A percentile compares a stretch with the other conserved stretches of the same genome.
phyloP scores from a whole-genome alignment of 2,888 invertebrate species.

The Chrysodeixis includens region DNA sequence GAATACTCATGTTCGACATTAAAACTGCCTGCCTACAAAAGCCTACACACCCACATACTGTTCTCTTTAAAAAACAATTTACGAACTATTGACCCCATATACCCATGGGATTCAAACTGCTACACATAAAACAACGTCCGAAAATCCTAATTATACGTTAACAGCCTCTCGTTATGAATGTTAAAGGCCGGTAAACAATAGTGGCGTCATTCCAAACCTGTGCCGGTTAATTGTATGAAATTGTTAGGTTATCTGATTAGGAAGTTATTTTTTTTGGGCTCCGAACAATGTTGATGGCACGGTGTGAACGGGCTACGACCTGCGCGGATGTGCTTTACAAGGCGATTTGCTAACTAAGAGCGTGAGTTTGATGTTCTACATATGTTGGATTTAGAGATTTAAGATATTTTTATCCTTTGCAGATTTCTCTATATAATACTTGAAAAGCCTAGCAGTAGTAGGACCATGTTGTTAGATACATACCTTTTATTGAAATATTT shows the following conservation, averaged over 20 bases:
- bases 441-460: no score
- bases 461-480: no score
- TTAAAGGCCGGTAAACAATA: slow-evolving; percentile 53
- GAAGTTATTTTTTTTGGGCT: slow-evolving; percentile 77
- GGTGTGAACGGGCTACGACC: slow-evolving; percentile 66
- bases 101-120: neutral
- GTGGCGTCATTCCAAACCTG: slow-evolving; percentile 53
- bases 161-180: slow-evolving; percentile 46
- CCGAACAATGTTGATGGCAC: slow-evolving; percentile 68
- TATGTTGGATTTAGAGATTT: neutral
- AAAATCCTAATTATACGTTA: slow-evolving; percentile 37
- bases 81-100: slow-evolving; percentile 6
- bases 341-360: slow-evolving; percentile 18
- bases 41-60: neutral
- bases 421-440: no score
- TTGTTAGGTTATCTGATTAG: slow-evolving; percentile 78
- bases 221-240: slow-evolving; percentile 52
- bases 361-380: neutral
- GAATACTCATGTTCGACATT: no score
- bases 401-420: neutral
- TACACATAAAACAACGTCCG: slow-evolving; percentile 11
- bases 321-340: slow-evolving; percentile 45
- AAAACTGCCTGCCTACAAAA: neutral
- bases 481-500: no score
- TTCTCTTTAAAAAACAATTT: neutral